phyloP scores from a whole-genome alignment of 2,113 vertebrate genomes.

The Malurus melanocephalus region DNA sequence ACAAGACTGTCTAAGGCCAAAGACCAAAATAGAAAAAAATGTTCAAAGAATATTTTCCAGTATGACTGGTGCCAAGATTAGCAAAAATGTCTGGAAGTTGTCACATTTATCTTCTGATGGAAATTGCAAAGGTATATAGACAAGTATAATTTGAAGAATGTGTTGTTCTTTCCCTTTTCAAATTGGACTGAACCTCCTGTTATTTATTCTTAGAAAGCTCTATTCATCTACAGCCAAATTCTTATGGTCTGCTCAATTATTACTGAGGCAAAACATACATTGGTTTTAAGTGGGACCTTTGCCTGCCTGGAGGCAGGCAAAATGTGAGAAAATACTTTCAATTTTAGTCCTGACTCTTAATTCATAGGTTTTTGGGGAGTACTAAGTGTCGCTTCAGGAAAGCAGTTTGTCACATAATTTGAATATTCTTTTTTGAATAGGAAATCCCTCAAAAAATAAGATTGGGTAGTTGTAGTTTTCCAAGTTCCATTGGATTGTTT shows the following conservation, averaged over 20 bases:
- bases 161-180: slow-evolving; percentile 35
- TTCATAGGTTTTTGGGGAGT: neutral
- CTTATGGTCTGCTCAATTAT: slow-evolving; percentile 26
- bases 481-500: neutral
- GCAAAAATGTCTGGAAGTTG: slow-evolving; percentile 52
- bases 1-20: neutral
- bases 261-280: neutral
- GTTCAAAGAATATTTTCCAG: slow-evolving; percentile 51
- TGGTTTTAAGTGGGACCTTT: slow-evolving; percentile 5
- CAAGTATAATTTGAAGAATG: slow-evolving; percentile 52
- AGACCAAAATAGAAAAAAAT: slow-evolving; percentile 1
- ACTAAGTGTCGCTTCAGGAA: neutral
- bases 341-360: neutral
- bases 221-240: slow-evolving; percentile 44
- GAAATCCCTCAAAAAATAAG: neutral
- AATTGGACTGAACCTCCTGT: neutral
- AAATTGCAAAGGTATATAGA: slow-evolving; percentile 49
- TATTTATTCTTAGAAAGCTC: slow-evolving; percentile 55
- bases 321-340: neutral
- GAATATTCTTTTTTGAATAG: neutral
- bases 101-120: slow-evolving; percentile 47
- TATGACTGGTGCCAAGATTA: slow-evolving; percentile 41
- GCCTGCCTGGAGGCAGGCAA: neutral
- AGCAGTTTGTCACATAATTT: neutral
- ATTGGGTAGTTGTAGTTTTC: neutral